These are phyloP conservation scores for Sminthurinus aureus DNA, from an alignment of 2,888 invertebrate genomes.

Conservation along the genomic window DNA sequence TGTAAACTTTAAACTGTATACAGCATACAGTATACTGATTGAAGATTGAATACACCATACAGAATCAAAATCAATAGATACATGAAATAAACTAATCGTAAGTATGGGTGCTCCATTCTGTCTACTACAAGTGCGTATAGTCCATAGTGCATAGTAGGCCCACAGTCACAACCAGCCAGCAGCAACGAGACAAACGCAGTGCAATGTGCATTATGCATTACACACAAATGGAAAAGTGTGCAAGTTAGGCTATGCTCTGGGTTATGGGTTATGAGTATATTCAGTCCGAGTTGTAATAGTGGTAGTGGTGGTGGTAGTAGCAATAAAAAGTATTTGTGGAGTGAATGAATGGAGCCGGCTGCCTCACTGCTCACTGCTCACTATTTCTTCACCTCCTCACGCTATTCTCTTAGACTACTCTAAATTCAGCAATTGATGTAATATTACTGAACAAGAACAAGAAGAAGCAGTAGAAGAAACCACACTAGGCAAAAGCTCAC, in stretches of 20 bases:
- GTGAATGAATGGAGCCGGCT: conserved; percentile 46
- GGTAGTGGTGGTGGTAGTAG: background rate
- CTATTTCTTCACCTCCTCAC: conserved; percentile 48
- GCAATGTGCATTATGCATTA: too few species aligned
- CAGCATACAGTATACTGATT: background rate
- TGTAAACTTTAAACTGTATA: background rate
- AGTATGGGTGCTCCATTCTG: background rate
- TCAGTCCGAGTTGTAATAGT: too few species aligned
- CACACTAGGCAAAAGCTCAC: conserved; percentile 33
- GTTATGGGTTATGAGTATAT: too few species aligned
- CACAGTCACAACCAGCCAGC: too few species aligned
- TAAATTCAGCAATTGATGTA: conserved; percentile 39
- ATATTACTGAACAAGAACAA: conserved; percentile 14
- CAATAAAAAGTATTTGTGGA: conserved; percentile 42
- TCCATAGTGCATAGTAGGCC: too few species aligned
- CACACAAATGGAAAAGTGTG: too few species aligned
- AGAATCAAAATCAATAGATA: too few species aligned
- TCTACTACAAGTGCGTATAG: background rate
- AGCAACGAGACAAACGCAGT: too few species aligned
- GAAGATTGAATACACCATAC: background rate
- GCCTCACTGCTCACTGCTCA: conserved; percentile 17
- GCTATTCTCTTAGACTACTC: conserved; percentile 44
- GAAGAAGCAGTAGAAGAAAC: background rate
- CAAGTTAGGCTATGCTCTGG: background rate
- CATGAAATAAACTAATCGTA: background rate